These are phyloP conservation scores for Enteromius treurensis DNA, from an alignment of 2,797 vertebrate species.

Conservation along the genomic window DNA sequence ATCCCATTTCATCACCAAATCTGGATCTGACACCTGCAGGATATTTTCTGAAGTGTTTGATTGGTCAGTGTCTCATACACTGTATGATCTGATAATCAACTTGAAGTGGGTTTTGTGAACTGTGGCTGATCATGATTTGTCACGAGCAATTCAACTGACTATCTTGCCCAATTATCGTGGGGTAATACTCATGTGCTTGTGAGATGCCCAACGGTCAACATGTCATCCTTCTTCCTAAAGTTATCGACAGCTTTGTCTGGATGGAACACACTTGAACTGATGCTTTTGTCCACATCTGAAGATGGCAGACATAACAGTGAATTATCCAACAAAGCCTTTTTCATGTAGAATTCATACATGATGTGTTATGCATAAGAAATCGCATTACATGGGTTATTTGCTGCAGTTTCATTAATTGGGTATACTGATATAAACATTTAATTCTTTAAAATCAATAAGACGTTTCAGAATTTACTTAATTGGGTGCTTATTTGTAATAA, in stretches of 20 bases:
- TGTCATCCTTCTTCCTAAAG: conserved; percentile 18
- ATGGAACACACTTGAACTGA: neutral
- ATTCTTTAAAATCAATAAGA: neutral
- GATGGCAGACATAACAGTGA: neutral
- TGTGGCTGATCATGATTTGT: conserved; percentile 8
- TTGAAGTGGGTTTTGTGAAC: conserved; percentile 1
- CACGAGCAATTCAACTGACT: neutral
- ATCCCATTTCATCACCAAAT: neutral
- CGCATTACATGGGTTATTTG: neutral
- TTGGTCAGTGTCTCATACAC: neutral
- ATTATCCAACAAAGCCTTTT: neutral
- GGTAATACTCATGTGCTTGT: neutral
- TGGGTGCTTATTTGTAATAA: neutral
- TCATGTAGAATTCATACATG: neutral
- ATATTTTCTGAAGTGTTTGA: conserved; percentile 8
- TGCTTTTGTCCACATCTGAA: neutral
- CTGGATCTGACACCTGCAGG: neutral
- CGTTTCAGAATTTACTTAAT: neutral
- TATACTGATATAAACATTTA: neutral
- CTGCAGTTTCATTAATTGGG: neutral
- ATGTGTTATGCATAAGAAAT: neutral
- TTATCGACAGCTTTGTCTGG: neutral
- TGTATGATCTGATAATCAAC: neutral
- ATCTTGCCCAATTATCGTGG: neutral
- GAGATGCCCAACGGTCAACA: neutral